These are phyloP conservation scores for Acanthoscelides obtectus DNA, from an alignment of 2,888 invertebrate species.

Conservation along the genomic window DNA sequence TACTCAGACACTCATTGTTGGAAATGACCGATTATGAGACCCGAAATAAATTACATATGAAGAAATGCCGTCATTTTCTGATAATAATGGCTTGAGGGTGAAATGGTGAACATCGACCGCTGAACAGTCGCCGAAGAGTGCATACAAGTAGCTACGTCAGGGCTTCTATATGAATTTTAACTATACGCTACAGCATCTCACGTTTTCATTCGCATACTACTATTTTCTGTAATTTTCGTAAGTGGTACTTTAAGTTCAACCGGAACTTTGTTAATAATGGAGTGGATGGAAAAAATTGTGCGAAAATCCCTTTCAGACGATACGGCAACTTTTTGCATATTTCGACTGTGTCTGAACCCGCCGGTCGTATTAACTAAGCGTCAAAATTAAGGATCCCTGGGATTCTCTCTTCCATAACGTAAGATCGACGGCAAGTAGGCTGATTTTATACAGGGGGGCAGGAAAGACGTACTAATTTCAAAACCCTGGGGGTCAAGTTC, in stretches of 20 bases:
- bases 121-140: background rate
- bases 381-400: background rate
- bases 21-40: no score
- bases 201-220: constrained; percentile 3
- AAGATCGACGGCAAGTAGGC: background rate
- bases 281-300: constrained; percentile 2
- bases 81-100: background rate
- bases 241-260: constrained; percentile 2
- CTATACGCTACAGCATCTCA: constrained; percentile 1
- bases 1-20: no score
- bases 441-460: background rate
- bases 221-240: constrained; percentile 3
- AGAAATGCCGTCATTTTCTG: background rate
- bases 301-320: constrained; percentile 1
- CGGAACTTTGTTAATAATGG: constrained; percentile 4
- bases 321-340: background rate
- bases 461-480: no score
- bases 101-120: background rate
- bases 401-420: background rate
- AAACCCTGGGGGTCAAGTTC: no score
- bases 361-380: background rate
- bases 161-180: constrained; percentile 3
- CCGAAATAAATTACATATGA: background rate
- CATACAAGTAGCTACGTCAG: background rate
- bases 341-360: background rate